phyloP scores from a whole-genome alignment of 2,888 invertebrate species.

The Stenolophus ochropezus region DNA sequence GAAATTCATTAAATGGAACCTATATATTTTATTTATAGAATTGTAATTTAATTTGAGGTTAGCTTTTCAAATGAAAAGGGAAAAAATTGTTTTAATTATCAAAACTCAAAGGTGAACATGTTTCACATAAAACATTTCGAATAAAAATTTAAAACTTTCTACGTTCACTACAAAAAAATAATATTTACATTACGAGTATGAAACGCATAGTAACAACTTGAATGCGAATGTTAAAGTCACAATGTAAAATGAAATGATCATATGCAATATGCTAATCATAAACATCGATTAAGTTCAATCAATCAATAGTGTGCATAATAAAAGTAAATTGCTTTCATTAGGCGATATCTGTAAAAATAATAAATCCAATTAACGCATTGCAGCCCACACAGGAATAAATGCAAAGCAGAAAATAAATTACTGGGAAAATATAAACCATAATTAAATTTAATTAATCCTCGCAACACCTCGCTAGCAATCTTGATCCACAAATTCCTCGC shows the following conservation, averaged over 20 bases:
- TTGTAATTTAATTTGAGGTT: background rate
- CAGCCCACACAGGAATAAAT: slow-evolving; percentile 41
- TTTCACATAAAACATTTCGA: no score
- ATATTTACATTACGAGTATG: no score
- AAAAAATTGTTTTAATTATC: background rate
- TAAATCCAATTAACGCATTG: slow-evolving; percentile 24
- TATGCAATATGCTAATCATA: slow-evolving; percentile 18
- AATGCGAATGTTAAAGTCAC: background rate
- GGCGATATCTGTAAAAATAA: slow-evolving; percentile 27
- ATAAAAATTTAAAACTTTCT: no score
- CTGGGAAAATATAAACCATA: slow-evolving; percentile 49
- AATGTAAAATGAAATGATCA: background rate
- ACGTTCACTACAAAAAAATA: no score
- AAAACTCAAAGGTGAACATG: background rate
- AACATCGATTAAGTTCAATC: slow-evolving; percentile 19
- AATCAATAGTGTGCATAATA: slow-evolving; percentile 17
- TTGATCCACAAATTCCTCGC: slow-evolving; percentile 47
- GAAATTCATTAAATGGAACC: slow-evolving; percentile 5
- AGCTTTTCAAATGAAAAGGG: background rate
- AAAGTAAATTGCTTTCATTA: slow-evolving; percentile 24
- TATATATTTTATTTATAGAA: background rate
- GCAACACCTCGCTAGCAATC: slow-evolving; percentile 40
- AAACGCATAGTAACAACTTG: no score
- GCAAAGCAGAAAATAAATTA: slow-evolving; percentile 45
- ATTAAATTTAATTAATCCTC: slow-evolving; percentile 53